Base-by-base conservation (phyloP, 2,888 invertebrate genomes). In the Hydriomena furcata region DNA sequence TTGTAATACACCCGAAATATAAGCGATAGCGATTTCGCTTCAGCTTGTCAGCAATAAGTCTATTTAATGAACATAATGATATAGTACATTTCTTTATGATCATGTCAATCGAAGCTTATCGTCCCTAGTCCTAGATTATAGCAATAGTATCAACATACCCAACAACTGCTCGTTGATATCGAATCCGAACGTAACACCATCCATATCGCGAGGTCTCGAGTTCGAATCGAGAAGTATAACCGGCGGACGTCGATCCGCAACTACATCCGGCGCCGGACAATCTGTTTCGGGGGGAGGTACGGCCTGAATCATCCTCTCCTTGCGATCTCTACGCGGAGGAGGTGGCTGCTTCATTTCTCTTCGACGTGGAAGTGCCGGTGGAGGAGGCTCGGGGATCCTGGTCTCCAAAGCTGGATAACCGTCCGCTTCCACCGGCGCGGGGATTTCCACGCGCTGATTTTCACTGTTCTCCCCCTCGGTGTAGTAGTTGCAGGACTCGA, bases 171-270 rank as follows among this genome's bases (percentile, higher is more conserved):
- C 94, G 82, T 95, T 95, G 52, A 95, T 88, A 73, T 94, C 95
- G 82, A 95, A 95, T 7, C 95, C 95, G 80, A 97, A 97, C 25
- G 95, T 95, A 49, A 96, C 92, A 67, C 93, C 94, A 71, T 92
- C 92, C 81, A 94, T 92, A 64, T 87, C 86, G 60, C 70, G 91
- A 62, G 85, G 76, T 41, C 78, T 71, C 57, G 78, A 79, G 55
- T 91, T 88, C 69, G 94, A 93, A 76, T 94, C 92, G 60, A 95
- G 84, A 72, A 96, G 94, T 54, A 95, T 93, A 55, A 96, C 96
- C 42, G 95, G 93, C 45, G 95, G 95, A 52, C 94, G 91, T 11
- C 84, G 81, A 67, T 81, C 85, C 25, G 81, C 72, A 54, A 86
- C 81, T 63, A 88, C 87, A 74, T 86, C 90, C 12, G 89, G 89